These are phyloP conservation scores for Stenopsyche tienmushanensis DNA, from an alignment of 1,140 invertebrate genomes.

Conservation along the genomic window DNA sequence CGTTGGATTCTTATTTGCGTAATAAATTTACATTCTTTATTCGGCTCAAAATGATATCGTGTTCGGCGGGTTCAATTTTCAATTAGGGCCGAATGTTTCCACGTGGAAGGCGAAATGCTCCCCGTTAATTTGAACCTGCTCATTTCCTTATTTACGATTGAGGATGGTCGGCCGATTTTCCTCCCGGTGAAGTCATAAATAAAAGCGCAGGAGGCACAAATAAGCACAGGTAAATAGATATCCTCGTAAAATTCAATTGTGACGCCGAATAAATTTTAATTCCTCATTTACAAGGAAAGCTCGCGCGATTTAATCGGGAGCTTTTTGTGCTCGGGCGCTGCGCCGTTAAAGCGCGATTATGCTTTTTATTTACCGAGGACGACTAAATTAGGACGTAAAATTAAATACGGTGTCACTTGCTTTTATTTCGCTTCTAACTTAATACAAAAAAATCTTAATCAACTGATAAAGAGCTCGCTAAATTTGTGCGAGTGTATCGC, in stretches of 20 bases:
- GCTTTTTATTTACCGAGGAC: no score
- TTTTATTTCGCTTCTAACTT: no score
- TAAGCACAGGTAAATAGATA: conserved; percentile 24
- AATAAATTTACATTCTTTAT: no score
- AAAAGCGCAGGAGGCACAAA: conserved; percentile 7
- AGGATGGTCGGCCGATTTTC: conserved; percentile 13
- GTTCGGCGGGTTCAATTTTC: conserved; percentile 1
- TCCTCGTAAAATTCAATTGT: conserved; percentile 28
- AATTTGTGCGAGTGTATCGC: no score
- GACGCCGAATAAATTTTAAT: conserved; percentile 24
- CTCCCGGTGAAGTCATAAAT: conserved; percentile 15
- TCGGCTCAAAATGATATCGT: neutral
- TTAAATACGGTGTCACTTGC: no score
- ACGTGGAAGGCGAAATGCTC: conserved; percentile 1
- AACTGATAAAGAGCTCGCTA: no score
- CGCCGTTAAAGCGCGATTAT: no score
- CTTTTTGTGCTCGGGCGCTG: no score
- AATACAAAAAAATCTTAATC: no score
- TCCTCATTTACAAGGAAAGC: conserved; percentile 8
- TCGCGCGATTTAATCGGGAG: conserved; percentile 16
- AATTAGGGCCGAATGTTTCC: conserved; percentile 21
- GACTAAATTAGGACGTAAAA: no score
- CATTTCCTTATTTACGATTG: conserved; percentile 27
- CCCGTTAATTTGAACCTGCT: conserved; percentile 19
- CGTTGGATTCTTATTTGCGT: no score